Evolutionary conservation across 2,113 vertebrate species (phyloP).

Genomic region (Pangasianodon gigas): DNA sequence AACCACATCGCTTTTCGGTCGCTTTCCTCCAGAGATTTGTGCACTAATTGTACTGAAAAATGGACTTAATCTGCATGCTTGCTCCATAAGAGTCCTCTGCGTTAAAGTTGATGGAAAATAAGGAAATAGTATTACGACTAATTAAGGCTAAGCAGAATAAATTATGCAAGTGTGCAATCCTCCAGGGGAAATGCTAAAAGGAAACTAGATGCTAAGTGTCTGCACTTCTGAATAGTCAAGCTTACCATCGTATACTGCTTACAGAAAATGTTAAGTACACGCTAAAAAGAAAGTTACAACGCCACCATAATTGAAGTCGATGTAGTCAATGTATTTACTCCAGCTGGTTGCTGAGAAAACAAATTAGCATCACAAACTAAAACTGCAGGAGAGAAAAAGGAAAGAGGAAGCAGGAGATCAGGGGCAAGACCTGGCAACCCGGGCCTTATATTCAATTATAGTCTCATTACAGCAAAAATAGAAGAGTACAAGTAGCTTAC

Average conservation of each 20-base stretch:
- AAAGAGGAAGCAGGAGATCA: neutral
- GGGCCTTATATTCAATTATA: neutral
- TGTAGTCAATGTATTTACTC: neutral
- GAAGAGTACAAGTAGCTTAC: neutral
- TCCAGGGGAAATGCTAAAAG: slow-evolving; percentile 54
- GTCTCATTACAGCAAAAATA: neutral
- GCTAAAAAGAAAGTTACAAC: neutral
- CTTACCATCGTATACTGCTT: neutral
- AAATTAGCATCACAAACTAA: neutral
- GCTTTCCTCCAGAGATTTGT: slow-evolving; percentile 58
- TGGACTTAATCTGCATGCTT: slow-evolving; percentile 57
- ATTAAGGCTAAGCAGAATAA: slow-evolving; percentile 69
- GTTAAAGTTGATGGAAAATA: slow-evolving; percentile 63
- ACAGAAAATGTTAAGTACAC: neutral
- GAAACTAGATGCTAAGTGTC: slow-evolving; percentile 37
- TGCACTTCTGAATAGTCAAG: neutral
- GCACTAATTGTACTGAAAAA: slow-evolving; percentile 57
- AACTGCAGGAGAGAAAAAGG: too few relatives aligned
- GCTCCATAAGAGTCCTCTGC: slow-evolving; percentile 50
- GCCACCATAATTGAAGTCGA: neutral
- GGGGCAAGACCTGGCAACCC: slow-evolving; percentile 15
- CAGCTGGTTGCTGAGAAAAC: neutral
- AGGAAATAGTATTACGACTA: slow-evolving; percentile 65
- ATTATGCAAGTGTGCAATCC: slow-evolving; percentile 63
- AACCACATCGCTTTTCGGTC: slow-evolving; percentile 42